These are phyloP conservation scores for Neuroterus valhalla DNA, from an alignment of 1,140 invertebrate species.

Conservation along the genomic window DNA sequence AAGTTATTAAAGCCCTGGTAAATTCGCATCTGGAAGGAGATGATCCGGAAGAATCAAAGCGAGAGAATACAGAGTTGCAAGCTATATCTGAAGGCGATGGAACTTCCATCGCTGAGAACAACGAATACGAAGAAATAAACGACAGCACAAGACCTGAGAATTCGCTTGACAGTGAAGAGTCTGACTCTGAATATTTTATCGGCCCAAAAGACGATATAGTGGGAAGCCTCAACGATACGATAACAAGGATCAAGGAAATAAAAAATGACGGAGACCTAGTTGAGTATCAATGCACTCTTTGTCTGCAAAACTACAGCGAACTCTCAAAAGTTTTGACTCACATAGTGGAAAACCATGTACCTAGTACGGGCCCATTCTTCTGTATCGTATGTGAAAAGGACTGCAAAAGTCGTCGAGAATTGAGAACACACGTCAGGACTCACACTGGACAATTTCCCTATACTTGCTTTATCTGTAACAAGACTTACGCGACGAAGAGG, in stretches of 20 bases:
- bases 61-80: conserved; percentile 35
- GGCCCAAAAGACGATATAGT: conserved; percentile 58
- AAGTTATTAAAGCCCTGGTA: too few species aligned
- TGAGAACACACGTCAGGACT: conserved; percentile 66
- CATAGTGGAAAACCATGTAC: conserved; percentile 68
- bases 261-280: conserved; percentile 52
- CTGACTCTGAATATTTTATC: conserved; percentile 51
- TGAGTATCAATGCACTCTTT: conserved; percentile 70
- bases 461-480: conserved; percentile 77
- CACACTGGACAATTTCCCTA: conserved; percentile 79
- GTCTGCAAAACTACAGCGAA: conserved; percentile 64
- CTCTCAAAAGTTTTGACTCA: conserved; percentile 61
- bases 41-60: too few species aligned
- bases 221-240: conserved; percentile 68
- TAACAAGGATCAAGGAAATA: conserved; percentile 70
- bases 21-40: too few species aligned
- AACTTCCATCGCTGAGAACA: conserved; percentile 39
- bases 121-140: conserved; percentile 41
- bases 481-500: conserved; percentile 75
- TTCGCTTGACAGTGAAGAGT: conserved; percentile 39
- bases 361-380: conserved; percentile 67
- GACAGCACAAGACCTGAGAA: conserved; percentile 36
- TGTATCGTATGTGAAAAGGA: conserved; percentile 73
- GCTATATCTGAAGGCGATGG: conserved; percentile 35
- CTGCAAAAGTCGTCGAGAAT: conserved; percentile 60